Evolutionary conservation across 1,140 invertebrate species (phyloP).

Genomic region (Dryas iulia): DNA sequence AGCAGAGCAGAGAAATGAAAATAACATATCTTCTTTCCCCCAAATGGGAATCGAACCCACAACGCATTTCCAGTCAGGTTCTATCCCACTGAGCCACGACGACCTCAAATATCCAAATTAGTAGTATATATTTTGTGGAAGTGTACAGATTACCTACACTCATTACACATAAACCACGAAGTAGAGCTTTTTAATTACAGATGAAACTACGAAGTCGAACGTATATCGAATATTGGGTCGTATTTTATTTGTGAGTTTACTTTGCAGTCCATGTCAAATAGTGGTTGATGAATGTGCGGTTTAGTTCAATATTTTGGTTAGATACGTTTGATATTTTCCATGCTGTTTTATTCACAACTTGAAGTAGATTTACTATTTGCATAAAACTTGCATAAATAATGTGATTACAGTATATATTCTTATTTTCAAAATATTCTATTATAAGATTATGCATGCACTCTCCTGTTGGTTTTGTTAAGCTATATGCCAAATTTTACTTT

Average conservation of each 20-base stretch:
- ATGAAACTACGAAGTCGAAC: neutral
- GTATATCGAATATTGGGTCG: neutral
- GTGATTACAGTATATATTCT: too few relatives aligned
- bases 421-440: too few relatives aligned
- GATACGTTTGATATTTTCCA: neutral
- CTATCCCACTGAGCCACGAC: too few relatives aligned
- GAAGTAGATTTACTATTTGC: neutral
- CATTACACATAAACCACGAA: neutral
- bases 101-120: too few relatives aligned
- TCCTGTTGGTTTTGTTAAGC: too few relatives aligned
- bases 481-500: too few relatives aligned
- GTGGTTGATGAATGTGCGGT: neutral
- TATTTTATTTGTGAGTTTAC: neutral
- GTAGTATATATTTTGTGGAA: too few relatives aligned
- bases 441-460: too few relatives aligned
- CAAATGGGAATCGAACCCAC: too few relatives aligned
- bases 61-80: too few relatives aligned
- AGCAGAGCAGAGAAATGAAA: too few relatives aligned
- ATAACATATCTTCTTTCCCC: too few relatives aligned
- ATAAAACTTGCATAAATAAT: neutral
- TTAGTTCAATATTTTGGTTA: neutral
- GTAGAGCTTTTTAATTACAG: neutral
- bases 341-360: neutral
- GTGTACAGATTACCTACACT: neutral
- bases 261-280: neutral